Conservation (phyloP, 2,888 invertebrate species). For the Uropetala carovei region DNA sequence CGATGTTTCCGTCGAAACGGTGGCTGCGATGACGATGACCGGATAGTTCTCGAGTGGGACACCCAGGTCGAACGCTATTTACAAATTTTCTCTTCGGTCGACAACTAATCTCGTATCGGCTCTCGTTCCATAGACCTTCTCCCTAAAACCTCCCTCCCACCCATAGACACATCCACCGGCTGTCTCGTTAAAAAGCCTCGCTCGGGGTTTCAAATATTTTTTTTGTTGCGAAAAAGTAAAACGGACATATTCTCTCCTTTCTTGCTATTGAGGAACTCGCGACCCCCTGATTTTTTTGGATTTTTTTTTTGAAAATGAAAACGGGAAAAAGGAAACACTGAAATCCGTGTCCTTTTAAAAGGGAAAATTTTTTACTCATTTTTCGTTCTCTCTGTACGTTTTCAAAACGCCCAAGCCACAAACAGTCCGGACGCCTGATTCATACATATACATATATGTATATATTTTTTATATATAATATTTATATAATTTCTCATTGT, state of each 20-base stretch:
- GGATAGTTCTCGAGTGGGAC: not conserved
- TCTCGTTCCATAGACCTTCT: not conserved
- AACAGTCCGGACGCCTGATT: slow-evolving; percentile 35
- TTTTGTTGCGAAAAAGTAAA: not conserved
- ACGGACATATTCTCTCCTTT: not conserved
- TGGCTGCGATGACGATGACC: not conserved
- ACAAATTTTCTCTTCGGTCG: not conserved
- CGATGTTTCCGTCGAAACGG: not conserved
- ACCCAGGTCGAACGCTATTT: not conserved
- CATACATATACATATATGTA: slow-evolving; percentile 37
- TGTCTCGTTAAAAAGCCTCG: no score
- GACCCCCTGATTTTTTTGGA: not conserved
- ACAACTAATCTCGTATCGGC: not conserved
- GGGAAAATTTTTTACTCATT: not conserved
- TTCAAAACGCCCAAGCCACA: slow-evolving; percentile 25
- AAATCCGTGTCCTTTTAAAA: slow-evolving; percentile 52
- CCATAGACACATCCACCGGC: not conserved
- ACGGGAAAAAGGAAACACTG: slow-evolving; percentile 32
- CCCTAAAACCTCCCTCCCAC: not conserved
- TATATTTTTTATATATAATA: slow-evolving; percentile 62
- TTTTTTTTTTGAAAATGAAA: not conserved
- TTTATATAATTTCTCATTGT: slow-evolving; percentile 53
- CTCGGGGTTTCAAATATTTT: no score
- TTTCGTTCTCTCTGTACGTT: not conserved
- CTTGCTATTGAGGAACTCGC: not conserved